These are phyloP conservation scores for Nannobrachium achirus DNA, from an alignment of 2,113 vertebrate species.

Conservation along the genomic window DNA sequence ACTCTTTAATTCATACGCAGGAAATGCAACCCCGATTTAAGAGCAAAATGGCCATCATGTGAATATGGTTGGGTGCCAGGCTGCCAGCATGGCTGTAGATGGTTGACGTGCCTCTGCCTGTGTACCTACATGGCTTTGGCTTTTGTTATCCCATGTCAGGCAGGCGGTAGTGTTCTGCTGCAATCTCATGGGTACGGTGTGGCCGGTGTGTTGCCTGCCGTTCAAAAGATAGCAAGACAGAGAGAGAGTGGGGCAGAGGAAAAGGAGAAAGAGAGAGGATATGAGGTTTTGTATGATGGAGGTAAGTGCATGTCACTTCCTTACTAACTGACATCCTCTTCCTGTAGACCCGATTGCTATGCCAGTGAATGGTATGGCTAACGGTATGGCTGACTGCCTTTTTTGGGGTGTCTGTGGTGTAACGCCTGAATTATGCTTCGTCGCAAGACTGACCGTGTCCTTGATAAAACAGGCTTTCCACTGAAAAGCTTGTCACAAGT, in stretches of 20 bases:
- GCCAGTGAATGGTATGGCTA: conserved; percentile 62
- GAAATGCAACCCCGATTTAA: too few relatives aligned
- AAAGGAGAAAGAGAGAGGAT: conserved; percentile 59
- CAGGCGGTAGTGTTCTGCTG: conserved; percentile 79
- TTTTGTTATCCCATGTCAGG: conserved; percentile 80
- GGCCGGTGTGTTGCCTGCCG: conserved; percentile 77
- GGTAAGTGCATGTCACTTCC: conserved; percentile 77
- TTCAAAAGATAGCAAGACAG: conserved; percentile 78
- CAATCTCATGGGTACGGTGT: conserved; percentile 72
- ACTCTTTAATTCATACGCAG: too few relatives aligned
- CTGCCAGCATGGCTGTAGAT: conserved; percentile 35
- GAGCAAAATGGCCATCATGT: too few relatives aligned
- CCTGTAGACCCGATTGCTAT: conserved; percentile 56
- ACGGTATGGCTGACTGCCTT: conserved; percentile 45
- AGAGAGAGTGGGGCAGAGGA: conserved; percentile 54
- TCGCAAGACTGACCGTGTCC: too few relatives aligned
- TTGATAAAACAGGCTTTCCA: too few relatives aligned
- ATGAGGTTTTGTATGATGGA: conserved; percentile 76
- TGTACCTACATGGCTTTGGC: conserved; percentile 60
- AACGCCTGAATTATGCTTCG: not conserved
- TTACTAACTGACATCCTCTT: conserved; percentile 62
- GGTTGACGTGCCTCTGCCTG: conserved; percentile 36
- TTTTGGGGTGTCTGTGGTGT: conserved; percentile 43
- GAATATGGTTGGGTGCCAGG: conserved; percentile 41
- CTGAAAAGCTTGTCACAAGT: too few relatives aligned